A percentile compares a stretch with the other conserved stretches of the same genome.
Conservation (phyloP, 2,113 vertebrate genomes). For the Heterotilapia buettikoferi region DNA sequence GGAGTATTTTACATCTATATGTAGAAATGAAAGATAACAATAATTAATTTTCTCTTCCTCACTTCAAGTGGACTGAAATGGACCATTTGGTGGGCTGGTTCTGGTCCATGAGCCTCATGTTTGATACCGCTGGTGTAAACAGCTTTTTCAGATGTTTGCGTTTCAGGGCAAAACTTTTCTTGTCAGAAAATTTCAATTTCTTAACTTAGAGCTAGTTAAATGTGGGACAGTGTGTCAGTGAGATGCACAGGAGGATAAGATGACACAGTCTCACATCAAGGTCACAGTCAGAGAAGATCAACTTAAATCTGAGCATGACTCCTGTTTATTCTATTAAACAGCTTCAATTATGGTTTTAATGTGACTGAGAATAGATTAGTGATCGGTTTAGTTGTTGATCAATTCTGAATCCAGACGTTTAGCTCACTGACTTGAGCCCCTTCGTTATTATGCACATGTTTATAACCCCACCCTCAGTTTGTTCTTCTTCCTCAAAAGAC, state of each 20-base stretch:
- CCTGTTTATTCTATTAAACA: neutral
- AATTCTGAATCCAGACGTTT: too few species aligned
- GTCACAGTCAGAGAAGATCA: neutral
- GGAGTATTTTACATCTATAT: neutral
- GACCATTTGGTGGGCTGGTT: neutral
- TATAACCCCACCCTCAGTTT: neutral
- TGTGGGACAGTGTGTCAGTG: neutral
- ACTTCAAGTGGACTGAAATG: accelerated
- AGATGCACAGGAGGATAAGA: neutral
- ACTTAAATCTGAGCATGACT: accelerated
- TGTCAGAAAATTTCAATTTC: accelerated
- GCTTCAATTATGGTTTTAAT: too few species aligned
- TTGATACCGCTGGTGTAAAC: accelerated
- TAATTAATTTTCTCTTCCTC: neutral
- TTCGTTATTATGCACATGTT: neutral
- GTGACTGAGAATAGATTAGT: too few species aligned
- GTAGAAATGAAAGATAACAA: neutral
- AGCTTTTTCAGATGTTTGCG: neutral
- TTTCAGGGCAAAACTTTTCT: neutral
- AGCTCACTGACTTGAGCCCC: too few species aligned
- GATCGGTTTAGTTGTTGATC: too few species aligned
- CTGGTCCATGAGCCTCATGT: neutral
- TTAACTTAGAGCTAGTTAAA: neutral
- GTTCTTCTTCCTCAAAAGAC: neutral
- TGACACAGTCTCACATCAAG: accelerated